Conservation (phyloP, 2,113 vertebrate genomes). For the Brachionichthys hirsutus region DNA sequence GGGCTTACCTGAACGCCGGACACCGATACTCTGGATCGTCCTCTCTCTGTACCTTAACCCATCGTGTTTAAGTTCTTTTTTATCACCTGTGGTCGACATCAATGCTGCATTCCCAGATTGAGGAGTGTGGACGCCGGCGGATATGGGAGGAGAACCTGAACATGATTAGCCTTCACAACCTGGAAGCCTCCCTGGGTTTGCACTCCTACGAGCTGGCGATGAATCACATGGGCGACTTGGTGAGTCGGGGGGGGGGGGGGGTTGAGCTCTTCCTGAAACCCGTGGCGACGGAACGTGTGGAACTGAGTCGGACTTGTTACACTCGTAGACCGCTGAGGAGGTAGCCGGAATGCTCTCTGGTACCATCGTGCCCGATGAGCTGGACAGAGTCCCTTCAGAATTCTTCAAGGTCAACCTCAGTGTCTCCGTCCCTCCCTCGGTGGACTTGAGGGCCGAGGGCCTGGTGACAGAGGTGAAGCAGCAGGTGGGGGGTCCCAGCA, state of each 20-base stretch:
- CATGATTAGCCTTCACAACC: conserved; percentile 82
- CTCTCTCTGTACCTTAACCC: too few species aligned
- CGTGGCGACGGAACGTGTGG: too few species aligned
- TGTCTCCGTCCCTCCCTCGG: conserved; percentile 31
- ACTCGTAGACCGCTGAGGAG: conserved; percentile 79
- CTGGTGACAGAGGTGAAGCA: conserved; percentile 82
- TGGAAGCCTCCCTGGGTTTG: conserved; percentile 81
- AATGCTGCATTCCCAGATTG: conserved; percentile 61
- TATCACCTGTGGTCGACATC: background rate
- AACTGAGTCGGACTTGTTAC: too few species aligned
- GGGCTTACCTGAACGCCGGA: too few species aligned
- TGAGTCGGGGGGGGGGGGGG: conserved; percentile 42
- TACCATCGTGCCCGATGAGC: conserved; percentile 51
- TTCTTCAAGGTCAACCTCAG: accelerated
- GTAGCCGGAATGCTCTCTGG: conserved; percentile 47
- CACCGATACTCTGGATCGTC: too few species aligned
- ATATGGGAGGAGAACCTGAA: conserved; percentile 84
- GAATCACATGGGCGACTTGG: conserved; percentile 87
- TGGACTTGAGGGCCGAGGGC: conserved; percentile 83
- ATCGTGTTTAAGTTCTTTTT: too few species aligned
- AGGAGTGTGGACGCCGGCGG: conserved; percentile 71
- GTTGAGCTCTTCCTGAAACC: too few species aligned
- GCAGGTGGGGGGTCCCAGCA: conserved; percentile 68
- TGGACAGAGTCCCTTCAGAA: background rate
- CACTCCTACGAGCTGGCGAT: conserved; percentile 81